These are phyloP conservation scores for Nyctereutes procyonoides DNA, from an alignment of 2,113 vertebrate species.

Conservation along the genomic window DNA sequence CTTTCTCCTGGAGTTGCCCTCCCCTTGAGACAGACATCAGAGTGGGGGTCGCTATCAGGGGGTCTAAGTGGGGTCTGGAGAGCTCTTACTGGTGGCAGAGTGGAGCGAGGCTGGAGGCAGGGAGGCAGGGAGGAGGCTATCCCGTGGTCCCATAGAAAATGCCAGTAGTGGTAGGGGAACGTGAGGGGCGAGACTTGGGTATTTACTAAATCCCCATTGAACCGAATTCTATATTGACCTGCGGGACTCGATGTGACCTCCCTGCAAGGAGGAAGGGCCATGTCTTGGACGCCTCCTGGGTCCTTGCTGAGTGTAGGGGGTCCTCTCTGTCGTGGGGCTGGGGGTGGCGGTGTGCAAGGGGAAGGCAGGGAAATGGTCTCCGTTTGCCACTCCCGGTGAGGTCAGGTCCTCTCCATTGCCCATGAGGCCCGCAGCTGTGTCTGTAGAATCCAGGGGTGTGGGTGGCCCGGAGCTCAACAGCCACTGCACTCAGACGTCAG, in stretches of 20 bases:
- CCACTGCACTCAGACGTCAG: accelerated
- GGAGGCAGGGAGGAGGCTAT: not conserved
- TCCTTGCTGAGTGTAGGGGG: not conserved
- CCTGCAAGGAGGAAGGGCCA: not conserved
- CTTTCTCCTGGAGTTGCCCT: not conserved
- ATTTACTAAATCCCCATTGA: not conserved
- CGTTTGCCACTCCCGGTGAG: not conserved
- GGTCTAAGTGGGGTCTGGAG: too few relatives aligned
- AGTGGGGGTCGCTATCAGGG: not conserved
- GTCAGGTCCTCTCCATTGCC: not conserved
- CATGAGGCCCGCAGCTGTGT: not conserved
- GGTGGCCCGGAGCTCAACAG: not conserved
- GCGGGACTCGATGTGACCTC: not conserved
- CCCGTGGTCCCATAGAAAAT: not conserved
- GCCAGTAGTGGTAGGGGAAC: accelerated
- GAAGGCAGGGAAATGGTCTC: not conserved
- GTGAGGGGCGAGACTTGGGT: accelerated
- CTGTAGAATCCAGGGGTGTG: not conserved
- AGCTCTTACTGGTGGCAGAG: not conserved
- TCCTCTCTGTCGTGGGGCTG: not conserved
- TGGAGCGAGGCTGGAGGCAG: not conserved
- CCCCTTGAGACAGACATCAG: not conserved
- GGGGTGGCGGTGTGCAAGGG: accelerated
- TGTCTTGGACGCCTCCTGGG: too few relatives aligned
- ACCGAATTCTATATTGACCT: not conserved